These are phyloP conservation scores for Pelusios castaneus DNA, from an alignment of 2,113 vertebrate species.

Conservation along the genomic window DNA sequence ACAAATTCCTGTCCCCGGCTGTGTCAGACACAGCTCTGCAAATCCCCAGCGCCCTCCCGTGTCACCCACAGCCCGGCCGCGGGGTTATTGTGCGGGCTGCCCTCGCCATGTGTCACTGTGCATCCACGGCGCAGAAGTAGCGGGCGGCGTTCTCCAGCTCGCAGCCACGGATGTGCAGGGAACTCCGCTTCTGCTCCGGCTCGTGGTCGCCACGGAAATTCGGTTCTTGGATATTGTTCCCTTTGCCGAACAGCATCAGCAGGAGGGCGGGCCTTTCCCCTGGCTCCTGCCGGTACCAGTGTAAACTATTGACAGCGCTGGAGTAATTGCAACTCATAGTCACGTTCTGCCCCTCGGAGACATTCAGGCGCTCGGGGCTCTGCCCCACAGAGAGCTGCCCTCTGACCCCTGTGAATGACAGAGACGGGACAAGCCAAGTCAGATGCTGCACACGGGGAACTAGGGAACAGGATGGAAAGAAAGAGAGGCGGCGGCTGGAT, in stretches of 20 bases:
- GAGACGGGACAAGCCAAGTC: background rate
- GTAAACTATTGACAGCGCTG: background rate
- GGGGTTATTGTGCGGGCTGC: background rate
- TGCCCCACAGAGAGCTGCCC: constrained; percentile 18
- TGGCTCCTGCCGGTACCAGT: constrained; percentile 12
- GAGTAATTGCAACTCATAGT: constrained; percentile 16
- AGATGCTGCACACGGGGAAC: background rate
- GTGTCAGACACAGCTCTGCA: no score
- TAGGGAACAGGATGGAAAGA: no score
- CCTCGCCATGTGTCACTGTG: background rate
- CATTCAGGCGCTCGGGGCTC: background rate
- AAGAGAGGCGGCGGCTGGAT: no score
- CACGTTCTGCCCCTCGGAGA: background rate
- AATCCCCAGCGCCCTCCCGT: no score
- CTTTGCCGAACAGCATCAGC: background rate
- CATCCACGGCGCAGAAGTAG: background rate
- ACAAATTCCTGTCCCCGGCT: no score
- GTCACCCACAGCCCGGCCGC: no score
- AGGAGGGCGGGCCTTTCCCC: background rate
- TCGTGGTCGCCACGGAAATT: no score
- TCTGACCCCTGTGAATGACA: background rate
- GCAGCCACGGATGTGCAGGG: background rate
- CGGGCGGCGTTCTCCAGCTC: background rate
- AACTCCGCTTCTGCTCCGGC: background rate
- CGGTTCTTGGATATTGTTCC: no score